Evolutionary conservation across 35 echinoderm and acorn worm genomes (phyloP), one percentile per base, ranked within the genome.

Genomic region (Apostichopus parvimensis): DNA sequence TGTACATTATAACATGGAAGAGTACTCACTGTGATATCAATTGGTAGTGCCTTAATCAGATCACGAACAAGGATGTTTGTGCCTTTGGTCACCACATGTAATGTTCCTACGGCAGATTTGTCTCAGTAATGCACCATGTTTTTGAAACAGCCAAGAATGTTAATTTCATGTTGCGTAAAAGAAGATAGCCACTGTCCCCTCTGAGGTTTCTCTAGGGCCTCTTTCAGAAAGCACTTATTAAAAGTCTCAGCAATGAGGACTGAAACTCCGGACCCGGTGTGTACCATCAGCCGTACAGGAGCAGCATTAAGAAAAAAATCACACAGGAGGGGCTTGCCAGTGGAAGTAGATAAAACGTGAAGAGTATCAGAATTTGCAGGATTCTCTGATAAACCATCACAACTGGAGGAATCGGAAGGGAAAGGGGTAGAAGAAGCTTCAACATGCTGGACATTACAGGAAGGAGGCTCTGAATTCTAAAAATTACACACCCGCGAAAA

Each of bases 131-230:
- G 9, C 10, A 61, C 9, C 17, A 87, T 6, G 8, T 58, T 58
- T 21, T 45, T 87, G 54, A 87, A 87, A 87, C 0, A 13, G 11
- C 83, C 83, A 6, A 87, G 28, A 87, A 65, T 57, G 15, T 87
- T 87, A 60, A 87, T 9, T 61, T 65, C 56, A 57, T 87, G 83
- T 7, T 15, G 6, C 13, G 83, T 87, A 20, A 61, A 87, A 10
- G 83, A 87, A 15, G 57, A 87, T 55, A 87, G 3, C 8, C 9
- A 0, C 15, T 61, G 5, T 9, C 23, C 56, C 24, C 2, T 21
- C 20, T 54, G 83, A 17, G 56, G 83, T 18, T n/a, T 8, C 61
- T 54, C 17, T 10, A 87, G 57, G 12, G 83, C 83, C 61, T 87
- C 78, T 13, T 8, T 15, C 14, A 87, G 54, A 21, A 87, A 64